Evolutionary conservation across 2,797 vertebrate genomes (phyloP).

Genomic region (Megalops cyprinoides): DNA sequence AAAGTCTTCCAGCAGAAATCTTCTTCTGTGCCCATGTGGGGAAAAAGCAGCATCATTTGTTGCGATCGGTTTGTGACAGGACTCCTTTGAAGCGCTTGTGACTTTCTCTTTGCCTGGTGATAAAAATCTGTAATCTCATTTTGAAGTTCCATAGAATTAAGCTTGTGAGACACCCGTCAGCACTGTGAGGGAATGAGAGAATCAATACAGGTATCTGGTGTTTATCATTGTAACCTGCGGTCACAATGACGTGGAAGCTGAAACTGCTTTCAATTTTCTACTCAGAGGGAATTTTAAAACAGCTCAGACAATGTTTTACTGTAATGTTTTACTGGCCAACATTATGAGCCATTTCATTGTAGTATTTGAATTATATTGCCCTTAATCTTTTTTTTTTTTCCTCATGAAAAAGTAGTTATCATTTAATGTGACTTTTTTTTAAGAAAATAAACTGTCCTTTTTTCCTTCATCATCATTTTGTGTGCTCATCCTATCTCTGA

Average conservation of each 20-base stretch:
- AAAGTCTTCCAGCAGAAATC: constrained; percentile 40
- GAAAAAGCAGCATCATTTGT: constrained; percentile 50
- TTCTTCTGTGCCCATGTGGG: constrained; percentile 27
- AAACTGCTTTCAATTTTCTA: constrained; percentile 44
- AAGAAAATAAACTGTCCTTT: background rate
- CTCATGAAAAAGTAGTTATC: background rate
- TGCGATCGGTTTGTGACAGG: constrained; percentile 50
- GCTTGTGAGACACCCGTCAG: constrained; percentile 76
- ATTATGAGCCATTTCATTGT: constrained; percentile 23
- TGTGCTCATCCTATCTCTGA: background rate
- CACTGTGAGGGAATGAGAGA: constrained; percentile 63
- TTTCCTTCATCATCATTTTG: constrained; percentile 5
- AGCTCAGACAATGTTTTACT: constrained; percentile 38
- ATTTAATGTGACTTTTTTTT: background rate
- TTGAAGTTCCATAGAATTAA: constrained; percentile 75
- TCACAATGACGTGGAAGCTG: constrained; percentile 35
- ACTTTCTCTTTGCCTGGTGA: constrained; percentile 60
- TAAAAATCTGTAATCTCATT: constrained; percentile 78
- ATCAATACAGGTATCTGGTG: constrained; percentile 69
- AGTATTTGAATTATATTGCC: background rate
- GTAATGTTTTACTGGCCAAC: background rate
- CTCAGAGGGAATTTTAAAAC: constrained; percentile 21
- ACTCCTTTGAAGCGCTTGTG: constrained; percentile 46
- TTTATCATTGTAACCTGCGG: constrained; percentile 61
- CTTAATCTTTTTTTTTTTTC: constrained; percentile 1